phyloP scores from a whole-genome alignment of 2,888 invertebrate species.

The Folsomia manolachei region DNA sequence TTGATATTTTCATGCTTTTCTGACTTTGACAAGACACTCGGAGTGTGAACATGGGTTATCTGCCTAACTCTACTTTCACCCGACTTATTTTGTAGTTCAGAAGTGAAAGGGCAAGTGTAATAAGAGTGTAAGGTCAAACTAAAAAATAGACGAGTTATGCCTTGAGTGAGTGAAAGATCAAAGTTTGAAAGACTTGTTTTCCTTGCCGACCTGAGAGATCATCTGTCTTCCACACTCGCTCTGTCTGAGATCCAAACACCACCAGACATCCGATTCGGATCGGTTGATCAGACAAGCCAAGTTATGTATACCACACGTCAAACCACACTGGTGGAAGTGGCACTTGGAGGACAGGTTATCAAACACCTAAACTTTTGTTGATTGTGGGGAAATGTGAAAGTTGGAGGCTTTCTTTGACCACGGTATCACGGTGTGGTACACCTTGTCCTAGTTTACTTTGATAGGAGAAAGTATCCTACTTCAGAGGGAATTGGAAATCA shows the following conservation, averaged over 20 bases:
- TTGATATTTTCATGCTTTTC: not conserved
- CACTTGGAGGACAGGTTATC: too few species aligned
- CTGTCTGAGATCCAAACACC: not conserved
- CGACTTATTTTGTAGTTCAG: not conserved
- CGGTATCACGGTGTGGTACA: not conserved
- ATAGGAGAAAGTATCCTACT: not conserved
- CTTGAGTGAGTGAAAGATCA: not conserved
- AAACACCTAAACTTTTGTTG: not conserved
- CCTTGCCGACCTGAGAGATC: not conserved
- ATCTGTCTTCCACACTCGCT: not conserved
- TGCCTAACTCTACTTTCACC: not conserved
- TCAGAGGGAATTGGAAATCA: not conserved
- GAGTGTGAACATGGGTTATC: not conserved
- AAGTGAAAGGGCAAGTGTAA: not conserved
- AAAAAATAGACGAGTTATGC: not conserved
- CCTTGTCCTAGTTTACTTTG: too few species aligned
- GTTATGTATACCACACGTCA: not conserved
- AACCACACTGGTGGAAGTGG: not conserved
- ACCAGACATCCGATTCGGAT: not conserved
- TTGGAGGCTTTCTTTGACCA: not conserved
- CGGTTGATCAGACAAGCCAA: not conserved
- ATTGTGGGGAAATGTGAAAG: not conserved
- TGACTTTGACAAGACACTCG: not conserved
- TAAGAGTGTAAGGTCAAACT: not conserved
- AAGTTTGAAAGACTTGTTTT: not conserved